Evolutionary conservation across 1,140 invertebrate species (phyloP).

Genomic region (Phymastichus coffea): DNA sequence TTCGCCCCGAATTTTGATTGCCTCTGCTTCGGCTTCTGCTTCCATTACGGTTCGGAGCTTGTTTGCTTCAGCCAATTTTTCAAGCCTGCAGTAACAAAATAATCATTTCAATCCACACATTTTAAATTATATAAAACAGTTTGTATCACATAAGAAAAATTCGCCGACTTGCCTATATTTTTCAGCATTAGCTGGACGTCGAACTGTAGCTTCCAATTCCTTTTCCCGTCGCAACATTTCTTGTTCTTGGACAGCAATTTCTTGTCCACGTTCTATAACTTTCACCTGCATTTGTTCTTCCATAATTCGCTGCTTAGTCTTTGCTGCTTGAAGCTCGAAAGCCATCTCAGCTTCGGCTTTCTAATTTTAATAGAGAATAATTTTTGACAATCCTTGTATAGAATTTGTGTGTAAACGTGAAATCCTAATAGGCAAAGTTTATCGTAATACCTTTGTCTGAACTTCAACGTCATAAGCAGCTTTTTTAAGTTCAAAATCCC

Average conservation of each 20-base stretch:
- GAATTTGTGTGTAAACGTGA: too few relatives aligned
- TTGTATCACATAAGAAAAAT: too few relatives aligned
- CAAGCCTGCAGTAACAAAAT: conserved; percentile 61
- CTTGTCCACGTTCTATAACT: conserved; percentile 89
- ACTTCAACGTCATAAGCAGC: conserved; percentile 96
- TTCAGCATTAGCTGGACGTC: conserved; percentile 91
- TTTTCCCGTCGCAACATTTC: conserved; percentile 82
- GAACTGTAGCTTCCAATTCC: conserved; percentile 87
- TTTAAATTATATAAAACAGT: too few relatives aligned
- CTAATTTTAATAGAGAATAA: conserved; percentile 39
- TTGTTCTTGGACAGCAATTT: conserved; percentile 89
- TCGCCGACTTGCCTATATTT: conserved; percentile 82
- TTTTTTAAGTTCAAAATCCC: conserved; percentile 97
- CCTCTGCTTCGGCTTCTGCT: conserved; percentile 93
- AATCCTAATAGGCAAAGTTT: too few relatives aligned
- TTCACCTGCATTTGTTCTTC: conserved; percentile 97
- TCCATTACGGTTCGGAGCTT: conserved; percentile 82
- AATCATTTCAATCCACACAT: neutral
- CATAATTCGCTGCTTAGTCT: conserved; percentile 93
- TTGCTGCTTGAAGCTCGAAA: conserved; percentile 91
- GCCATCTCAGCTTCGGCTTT: conserved; percentile 95
- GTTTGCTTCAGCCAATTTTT: conserved; percentile 92
- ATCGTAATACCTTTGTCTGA: conserved; percentile 89
- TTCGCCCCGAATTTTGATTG: conserved; percentile 75
- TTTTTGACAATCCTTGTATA: too few relatives aligned